Percentiles rank a stretch among this genome's conserved stretches.
phyloP scores from a whole-genome alignment of 1,140 invertebrate species.

The Cyclina sinensis region DNA sequence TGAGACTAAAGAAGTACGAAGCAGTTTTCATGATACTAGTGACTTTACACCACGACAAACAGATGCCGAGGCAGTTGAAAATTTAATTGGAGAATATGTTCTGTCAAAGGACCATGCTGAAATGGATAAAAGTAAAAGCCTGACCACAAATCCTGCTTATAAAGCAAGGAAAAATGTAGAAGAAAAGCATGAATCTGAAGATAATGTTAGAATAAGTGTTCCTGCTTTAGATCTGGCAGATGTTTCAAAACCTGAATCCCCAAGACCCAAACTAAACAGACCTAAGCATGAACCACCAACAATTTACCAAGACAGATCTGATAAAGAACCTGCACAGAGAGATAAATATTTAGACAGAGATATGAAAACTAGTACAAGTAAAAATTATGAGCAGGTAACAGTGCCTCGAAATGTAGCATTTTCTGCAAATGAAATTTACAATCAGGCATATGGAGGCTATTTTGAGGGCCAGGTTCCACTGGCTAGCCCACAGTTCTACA shows the following conservation, averaged over 20 bases:
- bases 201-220: conserved; percentile 12
- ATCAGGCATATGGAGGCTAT: conserved; percentile 73
- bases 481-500: background rate
- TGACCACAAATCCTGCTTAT: background rate
- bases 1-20: background rate
- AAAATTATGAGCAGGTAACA: conserved; percentile 77
- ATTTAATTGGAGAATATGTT: conserved; percentile 47
- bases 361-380: background rate
- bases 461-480: background rate
- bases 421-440: conserved; percentile 80
- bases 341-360: conserved; percentile 22
- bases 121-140: background rate
- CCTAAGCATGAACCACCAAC: conserved; percentile 63
- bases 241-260: conserved; percentile 21
- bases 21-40: background rate
- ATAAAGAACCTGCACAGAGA: background rate
- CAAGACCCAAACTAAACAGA: conserved; percentile 65
- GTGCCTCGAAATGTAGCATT: conserved; percentile 75
- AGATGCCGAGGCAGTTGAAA: conserved; percentile 57
- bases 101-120: conserved; percentile 9
- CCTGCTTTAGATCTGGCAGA: conserved; percentile 34
- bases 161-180: background rate
- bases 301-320: conserved; percentile 55
- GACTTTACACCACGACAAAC: conserved; percentile 53
- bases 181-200: background rate